Conservation (phyloP, 2,113 vertebrate species). For the Ctenomys sociabilis region DNA sequence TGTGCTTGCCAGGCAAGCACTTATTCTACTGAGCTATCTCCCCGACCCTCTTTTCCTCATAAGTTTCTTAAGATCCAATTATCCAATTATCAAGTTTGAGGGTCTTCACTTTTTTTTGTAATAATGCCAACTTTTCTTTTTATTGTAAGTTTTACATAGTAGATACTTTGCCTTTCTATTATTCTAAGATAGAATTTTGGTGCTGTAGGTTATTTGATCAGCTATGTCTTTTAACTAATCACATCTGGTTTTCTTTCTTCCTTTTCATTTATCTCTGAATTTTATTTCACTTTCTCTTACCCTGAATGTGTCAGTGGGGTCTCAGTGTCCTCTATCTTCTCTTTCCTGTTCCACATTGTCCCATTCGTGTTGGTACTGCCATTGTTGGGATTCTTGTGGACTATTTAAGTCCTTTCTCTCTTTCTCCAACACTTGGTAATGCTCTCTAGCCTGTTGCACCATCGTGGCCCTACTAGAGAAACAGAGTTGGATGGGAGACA, state of each 20-base stretch:
- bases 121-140: background rate
- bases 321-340: background rate
- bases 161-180: background rate
- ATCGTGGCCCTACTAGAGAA: background rate
- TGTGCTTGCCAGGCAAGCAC: too few relatives aligned
- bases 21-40: too few relatives aligned
- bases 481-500: background rate
- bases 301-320: background rate
- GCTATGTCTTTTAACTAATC: background rate
- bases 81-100: background rate
- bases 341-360: background rate
- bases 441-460: background rate
- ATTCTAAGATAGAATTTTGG: background rate
- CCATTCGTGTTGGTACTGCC: background rate
- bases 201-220: background rate
- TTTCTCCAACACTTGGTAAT: background rate
- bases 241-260: background rate
- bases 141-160: background rate
- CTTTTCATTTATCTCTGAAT: background rate
- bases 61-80: background rate
- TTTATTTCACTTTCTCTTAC: background rate
- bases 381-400: background rate
- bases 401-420: background rate
- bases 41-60: background rate
- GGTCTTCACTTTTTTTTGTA: background rate